Conservation (phyloP, 30 jellyfish, hydroid and myxozoan genomes). For the Cassiopea andromeda region DNA sequence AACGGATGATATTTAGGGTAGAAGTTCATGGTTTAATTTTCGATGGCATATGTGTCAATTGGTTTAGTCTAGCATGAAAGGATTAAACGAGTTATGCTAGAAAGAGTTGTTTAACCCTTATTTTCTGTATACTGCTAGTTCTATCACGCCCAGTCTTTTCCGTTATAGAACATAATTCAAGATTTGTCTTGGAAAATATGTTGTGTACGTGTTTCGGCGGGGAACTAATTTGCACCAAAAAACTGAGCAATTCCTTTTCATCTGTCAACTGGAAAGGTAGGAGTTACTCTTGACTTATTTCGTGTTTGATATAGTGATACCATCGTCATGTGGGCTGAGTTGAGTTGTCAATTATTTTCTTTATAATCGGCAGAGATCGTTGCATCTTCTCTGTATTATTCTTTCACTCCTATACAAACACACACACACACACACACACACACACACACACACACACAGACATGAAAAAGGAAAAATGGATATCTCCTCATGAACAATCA, state of each 20-base stretch:
- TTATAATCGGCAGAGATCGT: not conserved
- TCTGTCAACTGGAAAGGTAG: not conserved
- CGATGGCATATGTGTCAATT: no score
- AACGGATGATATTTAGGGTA: no score
- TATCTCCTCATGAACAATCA: no score
- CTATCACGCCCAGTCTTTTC: not conserved
- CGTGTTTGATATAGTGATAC: no score
- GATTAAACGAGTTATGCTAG: no score
- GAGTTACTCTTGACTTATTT: not conserved
- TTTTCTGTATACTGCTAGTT: not conserved
- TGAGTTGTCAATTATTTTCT: not conserved
- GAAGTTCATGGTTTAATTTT: no score
- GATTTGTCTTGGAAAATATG: slow-evolving; percentile 37
- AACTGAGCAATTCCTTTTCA: not conserved
- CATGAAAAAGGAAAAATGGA: no score
- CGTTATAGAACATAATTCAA: slow-evolving; percentile 40
- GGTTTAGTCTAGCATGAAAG: no score
- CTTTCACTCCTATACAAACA: not conserved
- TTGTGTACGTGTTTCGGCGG: slow-evolving; percentile 84
- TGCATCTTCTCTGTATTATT: not conserved
- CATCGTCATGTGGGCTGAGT: no score
- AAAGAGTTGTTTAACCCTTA: not conserved
- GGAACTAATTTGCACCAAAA: slow-evolving; percentile 70
- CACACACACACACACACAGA: no score
- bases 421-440: no score